A percentile compares a stretch with the other conserved stretches of the same genome.
Evolutionary conservation across 2,113 vertebrate genomes (phyloP).

Genomic region (Pao palembangensis): DNA sequence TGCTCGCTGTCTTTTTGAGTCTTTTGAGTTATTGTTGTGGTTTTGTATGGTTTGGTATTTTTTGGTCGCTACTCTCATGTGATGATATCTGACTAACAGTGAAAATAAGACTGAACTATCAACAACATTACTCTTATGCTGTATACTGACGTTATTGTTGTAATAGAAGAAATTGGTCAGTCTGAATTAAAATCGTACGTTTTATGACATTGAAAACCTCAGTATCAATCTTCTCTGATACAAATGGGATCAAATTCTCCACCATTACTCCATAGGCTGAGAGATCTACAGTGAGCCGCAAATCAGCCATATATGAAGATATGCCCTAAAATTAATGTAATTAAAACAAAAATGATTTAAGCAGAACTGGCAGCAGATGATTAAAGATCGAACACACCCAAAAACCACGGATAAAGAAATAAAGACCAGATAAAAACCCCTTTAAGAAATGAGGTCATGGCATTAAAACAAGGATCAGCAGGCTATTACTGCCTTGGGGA

Average conservation of each 20-base stretch:
- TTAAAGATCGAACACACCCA: neutral
- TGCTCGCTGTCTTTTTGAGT: too few species aligned
- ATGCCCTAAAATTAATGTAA: neutral
- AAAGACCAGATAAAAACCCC: neutral
- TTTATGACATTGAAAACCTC: too few species aligned
- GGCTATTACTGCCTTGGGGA: neutral
- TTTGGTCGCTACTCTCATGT: too few species aligned
- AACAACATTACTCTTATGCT: too few species aligned
- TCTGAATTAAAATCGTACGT: too few species aligned
- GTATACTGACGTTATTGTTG: too few species aligned
- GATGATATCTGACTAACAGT: too few species aligned
- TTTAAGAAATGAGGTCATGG: neutral
- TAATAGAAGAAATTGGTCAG: too few species aligned
- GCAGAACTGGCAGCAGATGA: conserved; percentile 29
- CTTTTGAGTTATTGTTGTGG: too few species aligned
- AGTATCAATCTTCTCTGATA: too few species aligned
- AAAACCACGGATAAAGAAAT: neutral
- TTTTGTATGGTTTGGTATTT: too few species aligned
- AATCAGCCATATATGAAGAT: conserved; percentile 5
- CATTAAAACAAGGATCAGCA: neutral
- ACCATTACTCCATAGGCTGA: conserved; percentile 16
- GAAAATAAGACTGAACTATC: too few species aligned
- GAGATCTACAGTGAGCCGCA: conserved; percentile 16
- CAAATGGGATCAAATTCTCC: conserved; percentile 17
- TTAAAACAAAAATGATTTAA: conserved; percentile 5